Percentiles rank a stretch among this genome's conserved stretches.
Evolutionary conservation across 2,113 vertebrate species (phyloP).

Genomic region (Tretioscincus oriximinensis): DNA sequence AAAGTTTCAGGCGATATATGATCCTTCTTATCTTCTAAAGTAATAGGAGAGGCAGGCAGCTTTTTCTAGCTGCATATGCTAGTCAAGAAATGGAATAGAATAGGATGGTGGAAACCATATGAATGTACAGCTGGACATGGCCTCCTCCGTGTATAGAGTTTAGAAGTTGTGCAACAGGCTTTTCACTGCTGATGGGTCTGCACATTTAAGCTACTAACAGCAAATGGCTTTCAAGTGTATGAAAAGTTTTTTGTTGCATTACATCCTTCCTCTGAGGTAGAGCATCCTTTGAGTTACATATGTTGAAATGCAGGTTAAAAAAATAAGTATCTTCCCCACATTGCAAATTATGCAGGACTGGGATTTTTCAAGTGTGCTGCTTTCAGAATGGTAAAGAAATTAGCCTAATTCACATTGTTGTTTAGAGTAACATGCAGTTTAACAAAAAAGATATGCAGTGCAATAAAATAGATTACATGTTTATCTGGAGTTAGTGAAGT

Average conservation of each 20-base stretch:
- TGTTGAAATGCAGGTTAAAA: not conserved
- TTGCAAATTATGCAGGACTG: not conserved
- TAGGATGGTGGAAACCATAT: not conserved
- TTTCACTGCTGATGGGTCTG: not conserved
- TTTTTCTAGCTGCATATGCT: not conserved
- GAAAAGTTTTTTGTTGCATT: not conserved
- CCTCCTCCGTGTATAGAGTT: fast-evolving
- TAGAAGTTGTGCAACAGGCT: not conserved
- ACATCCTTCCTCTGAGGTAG: not conserved
- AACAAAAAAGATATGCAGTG: too few relatives aligned
- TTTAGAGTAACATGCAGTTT: too few relatives aligned
- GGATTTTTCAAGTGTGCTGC: not conserved
- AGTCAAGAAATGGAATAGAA: not conserved
- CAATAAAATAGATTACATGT: not conserved
- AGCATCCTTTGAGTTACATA: not conserved
- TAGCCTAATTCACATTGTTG: not conserved
- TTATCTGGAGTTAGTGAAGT: not conserved
- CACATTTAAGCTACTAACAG: fast-evolving
- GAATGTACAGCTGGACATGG: fast-evolving
- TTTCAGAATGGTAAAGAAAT: not conserved
- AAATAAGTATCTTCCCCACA: not conserved
- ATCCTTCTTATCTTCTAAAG: not conserved
- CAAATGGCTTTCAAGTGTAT: not conserved
- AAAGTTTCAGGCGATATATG: not conserved
- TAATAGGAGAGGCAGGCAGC: fast-evolving